Conservation (phyloP, 2,113 vertebrate species). For the Bagarius yarrelli region DNA sequence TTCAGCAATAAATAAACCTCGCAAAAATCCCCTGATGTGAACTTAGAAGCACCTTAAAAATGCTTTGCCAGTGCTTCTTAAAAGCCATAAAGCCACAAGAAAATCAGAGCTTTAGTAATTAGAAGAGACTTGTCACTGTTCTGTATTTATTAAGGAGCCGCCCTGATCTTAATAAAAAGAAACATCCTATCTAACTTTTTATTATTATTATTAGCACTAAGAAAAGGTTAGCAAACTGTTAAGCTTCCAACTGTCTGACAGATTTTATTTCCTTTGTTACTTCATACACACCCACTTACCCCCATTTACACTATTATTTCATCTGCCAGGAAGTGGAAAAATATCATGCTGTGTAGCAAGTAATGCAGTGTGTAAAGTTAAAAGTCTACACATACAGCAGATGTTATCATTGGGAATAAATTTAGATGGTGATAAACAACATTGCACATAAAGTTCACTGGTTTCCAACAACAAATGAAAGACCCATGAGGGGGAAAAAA, state of each 20-base stretch:
- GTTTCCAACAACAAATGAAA: conserved; percentile 29
- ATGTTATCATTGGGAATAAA: neutral
- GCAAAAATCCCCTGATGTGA: too few species aligned
- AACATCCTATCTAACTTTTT: neutral
- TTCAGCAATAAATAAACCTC: too few species aligned
- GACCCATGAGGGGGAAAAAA: neutral
- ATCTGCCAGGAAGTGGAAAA: conserved; percentile 53
- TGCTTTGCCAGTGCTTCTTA: too few species aligned
- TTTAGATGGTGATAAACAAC: conserved; percentile 7
- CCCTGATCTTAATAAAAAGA: neutral
- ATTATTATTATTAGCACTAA: neutral
- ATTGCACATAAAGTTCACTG: neutral
- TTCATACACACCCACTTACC: conserved; percentile 34
- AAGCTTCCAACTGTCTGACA: neutral
- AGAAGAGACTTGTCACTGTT: neutral
- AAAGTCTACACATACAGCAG: neutral
- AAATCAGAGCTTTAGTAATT: too few species aligned
- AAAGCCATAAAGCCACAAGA: too few species aligned
- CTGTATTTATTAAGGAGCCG: neutral
- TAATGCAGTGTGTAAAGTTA: neutral
- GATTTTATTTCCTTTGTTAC: neutral
- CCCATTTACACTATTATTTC: neutral
- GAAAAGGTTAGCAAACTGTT: neutral
- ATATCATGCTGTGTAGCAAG: neutral
- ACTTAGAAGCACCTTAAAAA: too few species aligned